Conservation (phyloP, 2,797 vertebrate genomes). For the Chloroceryle amazona region DNA sequence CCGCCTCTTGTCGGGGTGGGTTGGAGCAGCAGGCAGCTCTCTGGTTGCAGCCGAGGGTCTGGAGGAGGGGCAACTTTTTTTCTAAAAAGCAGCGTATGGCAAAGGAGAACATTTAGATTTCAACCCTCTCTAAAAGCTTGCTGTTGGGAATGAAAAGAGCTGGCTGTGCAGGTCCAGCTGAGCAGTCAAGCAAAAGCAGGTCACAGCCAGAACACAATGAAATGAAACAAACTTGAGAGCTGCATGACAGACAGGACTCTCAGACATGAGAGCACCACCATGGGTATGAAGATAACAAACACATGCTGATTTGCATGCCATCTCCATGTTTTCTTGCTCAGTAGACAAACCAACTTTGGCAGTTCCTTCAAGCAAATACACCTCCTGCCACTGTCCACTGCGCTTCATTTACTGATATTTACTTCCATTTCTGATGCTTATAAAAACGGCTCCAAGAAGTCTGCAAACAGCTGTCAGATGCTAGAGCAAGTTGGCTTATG, state of each 20-base stretch:
- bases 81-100: slow-evolving; percentile 73
- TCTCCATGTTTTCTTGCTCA: background rate
- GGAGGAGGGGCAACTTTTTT: slow-evolving; percentile 80
- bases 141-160: background rate
- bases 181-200: background rate
- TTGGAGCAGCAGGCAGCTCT: slow-evolving; percentile 93
- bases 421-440: background rate
- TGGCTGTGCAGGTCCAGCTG: background rate
- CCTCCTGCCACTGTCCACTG: background rate
- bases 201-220: background rate
- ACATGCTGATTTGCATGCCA: background rate
- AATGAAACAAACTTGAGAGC: background rate
- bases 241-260: rapidly evolving
- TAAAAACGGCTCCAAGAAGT: background rate
- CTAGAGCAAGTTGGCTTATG: rapidly evolving
- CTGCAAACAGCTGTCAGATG: background rate
- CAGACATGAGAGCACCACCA: background rate
- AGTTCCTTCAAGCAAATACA: background rate
- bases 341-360: background rate
- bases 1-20: slow-evolving; percentile 90
- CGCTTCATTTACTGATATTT: background rate
- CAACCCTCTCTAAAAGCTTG: background rate
- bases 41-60: slow-evolving; percentile 90
- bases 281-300: background rate
- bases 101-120: background rate